Evolutionary conservation across 2,113 vertebrate genomes (phyloP).

Genomic region (Forbesichthys papilliferus): DNA sequence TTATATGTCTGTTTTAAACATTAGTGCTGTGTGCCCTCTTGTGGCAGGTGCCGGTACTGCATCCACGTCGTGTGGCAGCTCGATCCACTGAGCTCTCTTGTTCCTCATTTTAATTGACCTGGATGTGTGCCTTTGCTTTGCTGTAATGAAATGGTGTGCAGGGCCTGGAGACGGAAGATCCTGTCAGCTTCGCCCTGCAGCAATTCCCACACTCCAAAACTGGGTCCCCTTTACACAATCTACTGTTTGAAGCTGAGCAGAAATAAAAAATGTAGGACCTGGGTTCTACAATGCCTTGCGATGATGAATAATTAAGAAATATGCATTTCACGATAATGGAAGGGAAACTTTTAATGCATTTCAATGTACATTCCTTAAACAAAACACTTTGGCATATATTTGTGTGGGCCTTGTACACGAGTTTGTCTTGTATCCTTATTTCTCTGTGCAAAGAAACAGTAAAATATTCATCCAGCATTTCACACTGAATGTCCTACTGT

Average conservation of each 20-base stretch:
- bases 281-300: constrained; percentile 68
- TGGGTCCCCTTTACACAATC: constrained; percentile 71
- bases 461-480: constrained; percentile 61
- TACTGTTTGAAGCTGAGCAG: constrained; percentile 74
- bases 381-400: constrained; percentile 60
- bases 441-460: constrained; percentile 57
- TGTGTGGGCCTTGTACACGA: constrained; percentile 45
- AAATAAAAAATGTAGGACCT: constrained; percentile 77
- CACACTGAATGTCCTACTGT: constrained; percentile 35
- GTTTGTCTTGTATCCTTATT: constrained; percentile 59
- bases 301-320: constrained; percentile 78
- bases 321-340: constrained; percentile 73
- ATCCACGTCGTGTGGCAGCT: constrained; percentile 6
- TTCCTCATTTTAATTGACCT: constrained; percentile 76
- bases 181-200: constrained; percentile 72
- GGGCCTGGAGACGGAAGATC: constrained; percentile 69
- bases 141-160: constrained; percentile 70
- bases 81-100: constrained; percentile 37
- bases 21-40: constrained; percentile 46
- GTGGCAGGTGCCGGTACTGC: constrained; percentile 41
- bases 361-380: constrained; percentile 64
- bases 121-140: constrained; percentile 74
- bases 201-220: constrained; percentile 74
- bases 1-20: constrained; percentile 10
- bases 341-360: constrained; percentile 55